Conservation (phyloP, 2,797 vertebrate species). For the Macropodus opercularis region DNA sequence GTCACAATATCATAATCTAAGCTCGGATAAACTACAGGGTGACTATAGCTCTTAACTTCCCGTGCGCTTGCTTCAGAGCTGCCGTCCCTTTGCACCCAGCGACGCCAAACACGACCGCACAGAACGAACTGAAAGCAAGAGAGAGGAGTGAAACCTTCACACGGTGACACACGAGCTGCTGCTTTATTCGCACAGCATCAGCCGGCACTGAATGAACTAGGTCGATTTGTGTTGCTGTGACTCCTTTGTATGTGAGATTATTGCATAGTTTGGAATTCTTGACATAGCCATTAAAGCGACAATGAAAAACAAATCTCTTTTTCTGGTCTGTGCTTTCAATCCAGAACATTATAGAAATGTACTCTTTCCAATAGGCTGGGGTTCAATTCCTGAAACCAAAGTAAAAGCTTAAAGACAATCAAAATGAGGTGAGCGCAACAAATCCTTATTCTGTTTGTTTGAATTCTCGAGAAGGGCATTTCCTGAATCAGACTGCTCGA, state of each 20-base stretch:
- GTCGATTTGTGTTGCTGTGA: constrained; percentile 76
- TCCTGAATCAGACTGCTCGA: constrained; percentile 5
- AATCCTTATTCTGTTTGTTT: neutral
- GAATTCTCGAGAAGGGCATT: constrained; percentile 4
- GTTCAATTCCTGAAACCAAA: constrained; percentile 41
- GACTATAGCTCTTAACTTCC: constrained; percentile 71
- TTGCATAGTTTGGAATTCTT: constrained; percentile 88
- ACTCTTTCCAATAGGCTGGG: constrained; percentile 24
- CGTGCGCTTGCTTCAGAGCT: constrained; percentile 64
- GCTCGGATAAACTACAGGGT: constrained; percentile 75
- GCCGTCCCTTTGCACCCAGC: constrained; percentile 49
- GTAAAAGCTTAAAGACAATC: neutral
- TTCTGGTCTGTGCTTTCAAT: constrained; percentile 51
- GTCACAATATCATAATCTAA: too few species aligned
- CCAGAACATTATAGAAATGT: constrained; percentile 37
- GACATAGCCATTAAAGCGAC: constrained; percentile 80
- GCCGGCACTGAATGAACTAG: constrained; percentile 71
- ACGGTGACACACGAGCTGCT: constrained; percentile 66
- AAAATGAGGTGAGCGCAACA: neutral
- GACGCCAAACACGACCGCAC: constrained; percentile 49
- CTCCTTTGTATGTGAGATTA: constrained; percentile 80
- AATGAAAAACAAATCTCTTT: constrained; percentile 72
- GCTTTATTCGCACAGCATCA: constrained; percentile 73
- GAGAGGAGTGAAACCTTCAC: constrained; percentile 59
- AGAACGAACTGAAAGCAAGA: constrained; percentile 51